Base-by-base conservation (phyloP, 2,888 invertebrate species). In the Eledona agricola region DNA sequence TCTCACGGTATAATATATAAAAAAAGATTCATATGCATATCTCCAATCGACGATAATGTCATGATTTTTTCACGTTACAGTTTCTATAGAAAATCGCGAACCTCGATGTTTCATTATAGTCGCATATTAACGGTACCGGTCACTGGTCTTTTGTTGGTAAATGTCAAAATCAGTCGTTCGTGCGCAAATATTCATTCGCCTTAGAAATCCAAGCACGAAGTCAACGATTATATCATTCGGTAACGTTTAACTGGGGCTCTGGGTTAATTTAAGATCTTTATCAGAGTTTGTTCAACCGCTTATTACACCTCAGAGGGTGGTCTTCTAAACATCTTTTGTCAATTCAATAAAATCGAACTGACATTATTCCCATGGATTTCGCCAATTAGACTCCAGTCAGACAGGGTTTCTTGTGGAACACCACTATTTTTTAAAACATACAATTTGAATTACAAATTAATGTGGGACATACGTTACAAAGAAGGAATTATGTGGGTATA, bases 191-290 rank as follows among this genome's bases (percentile, higher is more conserved):
- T 38, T 31, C 17, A 38, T 38, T 12, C 37, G 49, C 49, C 26
- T 35, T 35, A 31, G 20, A 49, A 29, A 47, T 47, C 7, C 28
- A 37, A 29, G 28, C 49, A 49, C 49, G 49, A 49, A 28, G 26
- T 26, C 16, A 11, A 23, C 37, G 38, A 49, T 49, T 49, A 49
- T 49, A 49, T 49, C 38, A 38, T 19, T 22, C 17, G 6, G 12
- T 10, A 10, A 3, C 10, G 20, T 25, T n/a, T 29, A 49, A 35
- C 38, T 49, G 25, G 38, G 38, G 31, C 35, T 49, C 13, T 49
- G 31, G 49, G 49, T 49, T 49, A 49, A 47, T 38, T 49, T 13
- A n/a, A 49, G 49, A 49, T 49, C 29, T 15, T 47, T 49, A 49
- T 49, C 47, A 16, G 3, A 1, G 26, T n/a, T 15, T 6, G 40